Conservation (phyloP, 2,797 vertebrate species). For the Hydrocynus forskahlii region DNA sequence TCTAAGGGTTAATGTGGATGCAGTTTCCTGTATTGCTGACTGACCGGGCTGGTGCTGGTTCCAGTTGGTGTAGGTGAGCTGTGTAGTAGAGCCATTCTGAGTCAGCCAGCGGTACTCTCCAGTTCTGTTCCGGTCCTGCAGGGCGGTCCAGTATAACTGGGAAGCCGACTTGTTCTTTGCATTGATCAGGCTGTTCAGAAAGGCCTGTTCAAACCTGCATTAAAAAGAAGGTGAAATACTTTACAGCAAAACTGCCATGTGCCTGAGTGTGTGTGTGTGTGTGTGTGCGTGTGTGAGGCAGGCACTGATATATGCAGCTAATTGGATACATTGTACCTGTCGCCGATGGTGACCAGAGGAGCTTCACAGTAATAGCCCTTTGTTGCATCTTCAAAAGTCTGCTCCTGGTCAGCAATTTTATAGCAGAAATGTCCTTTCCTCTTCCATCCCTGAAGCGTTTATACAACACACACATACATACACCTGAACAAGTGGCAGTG, state of each 20-base stretch:
- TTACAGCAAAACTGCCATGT: neutral
- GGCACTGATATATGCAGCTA: neutral
- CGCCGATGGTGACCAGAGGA: conserved; percentile 84
- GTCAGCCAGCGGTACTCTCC: conserved; percentile 87
- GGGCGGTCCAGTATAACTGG: conserved; percentile 87
- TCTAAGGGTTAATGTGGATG: neutral
- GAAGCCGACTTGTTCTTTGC: conserved; percentile 72
- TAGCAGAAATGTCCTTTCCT: conserved; percentile 89
- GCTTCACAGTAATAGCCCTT: conserved; percentile 89
- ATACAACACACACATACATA: neutral
- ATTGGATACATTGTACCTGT: conserved; percentile 77
- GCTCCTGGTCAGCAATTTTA: conserved; percentile 80
- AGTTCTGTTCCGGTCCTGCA: conserved; percentile 78
- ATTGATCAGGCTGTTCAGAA: conserved; percentile 88
- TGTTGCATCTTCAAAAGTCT: conserved; percentile 83
- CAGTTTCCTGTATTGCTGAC: neutral
- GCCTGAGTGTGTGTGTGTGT: neutral
- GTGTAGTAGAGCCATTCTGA: conserved; percentile 61
- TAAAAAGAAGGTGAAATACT: neutral
- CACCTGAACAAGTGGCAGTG: neutral
- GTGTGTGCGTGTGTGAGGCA: neutral
- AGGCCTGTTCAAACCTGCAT: conserved; percentile 89
- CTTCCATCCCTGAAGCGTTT: conserved; percentile 84
- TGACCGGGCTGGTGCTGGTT: conserved; percentile 89
- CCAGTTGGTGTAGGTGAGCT: conserved; percentile 88